Evolutionary conservation across 1,140 invertebrate species (phyloP).

Genomic region (Pantala flavescens): DNA sequence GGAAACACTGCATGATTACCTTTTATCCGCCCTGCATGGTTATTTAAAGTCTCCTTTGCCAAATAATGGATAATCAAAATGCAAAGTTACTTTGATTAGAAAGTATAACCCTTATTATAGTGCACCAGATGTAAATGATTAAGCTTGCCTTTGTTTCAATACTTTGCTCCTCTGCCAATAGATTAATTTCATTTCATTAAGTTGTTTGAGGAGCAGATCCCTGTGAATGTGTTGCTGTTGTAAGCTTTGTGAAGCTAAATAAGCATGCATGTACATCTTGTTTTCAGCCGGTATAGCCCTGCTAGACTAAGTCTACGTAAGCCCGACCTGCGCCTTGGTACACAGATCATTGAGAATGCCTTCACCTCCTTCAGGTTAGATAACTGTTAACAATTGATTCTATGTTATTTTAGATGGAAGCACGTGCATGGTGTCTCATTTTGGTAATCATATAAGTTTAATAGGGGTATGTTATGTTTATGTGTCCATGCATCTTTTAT

Average conservation of each 20-base stretch:
- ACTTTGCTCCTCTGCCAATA: conserved; percentile 11
- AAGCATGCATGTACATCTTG: conserved; percentile 23
- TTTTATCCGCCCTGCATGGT: too few species aligned
- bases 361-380: conserved; percentile 60
- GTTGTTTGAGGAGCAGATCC: not conserved
- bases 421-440: not conserved
- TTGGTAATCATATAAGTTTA: too few species aligned
- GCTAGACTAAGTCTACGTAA: conserved; percentile 63
- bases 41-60: too few species aligned
- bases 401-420: not conserved
- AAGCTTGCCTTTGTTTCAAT: too few species aligned
- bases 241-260: conserved; percentile 20
- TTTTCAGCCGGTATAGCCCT: conserved; percentile 66
- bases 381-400: conserved; percentile 12
- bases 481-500: too few species aligned
- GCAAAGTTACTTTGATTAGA: too few species aligned
- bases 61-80: too few species aligned
- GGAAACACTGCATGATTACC: too few species aligned
- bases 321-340: conserved; percentile 55
- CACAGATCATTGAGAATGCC: conserved; percentile 59
- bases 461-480: too few species aligned
- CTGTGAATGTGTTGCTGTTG: conserved; percentile 14
- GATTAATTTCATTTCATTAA: conserved; percentile 18
- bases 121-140: too few species aligned
- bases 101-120: too few species aligned